Evolutionary conservation across 2,113 vertebrate genomes (phyloP), one percentile per base, ranked within the genome.

Genomic region (Morone saxatilis): DNA sequence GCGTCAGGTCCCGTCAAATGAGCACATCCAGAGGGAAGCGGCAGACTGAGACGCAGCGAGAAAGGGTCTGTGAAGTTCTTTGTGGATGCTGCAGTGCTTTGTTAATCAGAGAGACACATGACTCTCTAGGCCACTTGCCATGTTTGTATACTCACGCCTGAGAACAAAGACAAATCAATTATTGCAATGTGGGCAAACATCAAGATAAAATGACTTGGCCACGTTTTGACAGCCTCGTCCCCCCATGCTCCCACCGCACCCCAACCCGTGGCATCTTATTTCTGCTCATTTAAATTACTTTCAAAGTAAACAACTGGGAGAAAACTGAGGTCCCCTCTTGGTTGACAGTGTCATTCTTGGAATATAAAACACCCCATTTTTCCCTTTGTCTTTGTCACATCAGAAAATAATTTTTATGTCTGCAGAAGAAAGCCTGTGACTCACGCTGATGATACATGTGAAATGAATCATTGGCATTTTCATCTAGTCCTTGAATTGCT

Each of bases 101-200:
- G 57, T 72, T 81, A 74, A 89, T 90, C 86, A 84, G 57, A 81
- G 75, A 8, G 51, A 76, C 53, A 10, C 79, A 20, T 66, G 70
- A 31, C 70, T 88, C 76, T 82, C 62, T n/a, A 45, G 83, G 80
- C 80, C 80, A 43, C 79, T 77, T 25, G 66, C 63, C 73, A 51
- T 78, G 83, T 91, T 84, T 77, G 62, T 72, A 10, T 65, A 19
- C 66, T 48, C 41, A 3, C 2, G 14, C 51, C 69, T 1, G 78
- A 79, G 77, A 90, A 86, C 73, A 88, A 91, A 91, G 83, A 75
- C 81, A 86, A 92, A 93, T 92, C 90, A 86, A 86, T 91, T 90
- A 88, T 71, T 86, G 79, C 78, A 59, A 2, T 11, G 69, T 79
- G 78, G 80, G 76, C 75, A 89, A 91, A 88, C 83, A 69, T 73